Evolutionary conservation across 1,140 invertebrate species (phyloP), one percentile per base, ranked within the genome.

Genomic region (Papilio xuthus): DNA sequence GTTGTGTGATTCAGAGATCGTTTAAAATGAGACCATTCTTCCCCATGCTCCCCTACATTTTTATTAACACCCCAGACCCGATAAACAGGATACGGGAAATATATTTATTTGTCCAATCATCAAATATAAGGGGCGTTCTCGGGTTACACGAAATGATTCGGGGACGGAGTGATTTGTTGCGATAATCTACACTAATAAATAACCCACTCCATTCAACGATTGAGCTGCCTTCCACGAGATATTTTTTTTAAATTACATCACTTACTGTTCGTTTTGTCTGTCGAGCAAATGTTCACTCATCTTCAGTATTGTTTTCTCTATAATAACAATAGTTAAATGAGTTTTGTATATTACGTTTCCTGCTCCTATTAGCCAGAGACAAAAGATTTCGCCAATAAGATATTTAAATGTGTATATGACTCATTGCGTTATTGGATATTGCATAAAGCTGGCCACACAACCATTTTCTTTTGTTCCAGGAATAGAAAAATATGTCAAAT

Each of bases 51-150:
- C 92, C 80, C 89, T 90, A 92, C 91, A 92, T 93, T 93, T 93
- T 93, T 93, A 93, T 93, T 93, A 92, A 93, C 91, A 92, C 92
- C 91, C 88, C 84, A 86, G 83, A 89, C 84, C 86, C 79, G 91
- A 92, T 92, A 92, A 92, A 92, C 91, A 91, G 91, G 91, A 93
- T 93, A 93, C 88, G 86, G 91, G 86, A 93, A 91, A 93, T 93
- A 93, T 92, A 93, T 92, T 93, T 93, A 93, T 93, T 93, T 92
- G 90, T 91, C 88, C 91, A 93, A 92, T 93, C 92, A 93, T 92
- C 92, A 86, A 87, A 89, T 88, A 89, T 92, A 90, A 91, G 89
- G 90, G 90, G 89, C 84, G 90, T 91, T 92, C 92, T 93, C 92
- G 80, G 82, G 90, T 93, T 93, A 93, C 92, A 92, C 89, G 83